A percentile compares a stretch with the other conserved stretches of the same genome.
These are phyloP conservation scores for Monoplex corrugatus DNA, from an alignment of 2,888 invertebrate genomes.

Conservation along the genomic window DNA sequence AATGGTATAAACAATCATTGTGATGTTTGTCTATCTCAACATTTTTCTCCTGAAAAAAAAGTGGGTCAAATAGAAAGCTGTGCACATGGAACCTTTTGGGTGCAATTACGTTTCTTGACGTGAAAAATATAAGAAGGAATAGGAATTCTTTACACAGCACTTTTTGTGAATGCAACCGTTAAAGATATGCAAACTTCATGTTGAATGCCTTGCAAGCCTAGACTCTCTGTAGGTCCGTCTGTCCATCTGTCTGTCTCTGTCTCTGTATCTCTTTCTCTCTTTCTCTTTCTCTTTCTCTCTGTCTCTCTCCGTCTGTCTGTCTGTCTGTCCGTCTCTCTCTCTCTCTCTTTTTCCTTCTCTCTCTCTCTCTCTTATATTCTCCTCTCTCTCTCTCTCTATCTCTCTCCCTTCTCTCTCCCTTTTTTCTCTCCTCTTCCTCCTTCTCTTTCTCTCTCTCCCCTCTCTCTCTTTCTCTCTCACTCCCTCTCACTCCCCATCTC, in stretches of 20 bases:
- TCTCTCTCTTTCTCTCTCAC: neutral
- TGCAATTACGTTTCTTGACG: neutral
- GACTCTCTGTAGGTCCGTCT: too few relatives aligned
- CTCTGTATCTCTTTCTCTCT: too few relatives aligned
- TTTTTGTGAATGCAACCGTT: neutral
- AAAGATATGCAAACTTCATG: neutral
- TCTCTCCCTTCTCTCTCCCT: too few relatives aligned
- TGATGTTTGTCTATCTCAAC: too few relatives aligned
- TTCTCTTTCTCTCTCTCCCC: neutral
- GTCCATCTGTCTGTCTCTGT: neutral
- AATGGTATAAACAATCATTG: too few relatives aligned
- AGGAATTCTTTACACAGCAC: neutral
- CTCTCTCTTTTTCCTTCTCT: neutral
- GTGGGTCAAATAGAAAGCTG: too few relatives aligned
- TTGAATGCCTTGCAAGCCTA: too few relatives aligned
- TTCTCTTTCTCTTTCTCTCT: conserved; percentile 15
- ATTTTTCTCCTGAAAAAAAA: too few relatives aligned
- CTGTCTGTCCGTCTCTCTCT: neutral
- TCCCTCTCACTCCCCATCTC: neutral
- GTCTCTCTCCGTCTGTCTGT: neutral
- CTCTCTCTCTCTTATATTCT: too few relatives aligned
- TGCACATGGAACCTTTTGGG: neutral
- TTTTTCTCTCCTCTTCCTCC: neutral
- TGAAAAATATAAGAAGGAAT: neutral
- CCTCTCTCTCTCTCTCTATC: too few relatives aligned